These are phyloP conservation scores for Marmota flaviventris DNA, from an alignment of 2,113 vertebrate species.

Conservation along the genomic window DNA sequence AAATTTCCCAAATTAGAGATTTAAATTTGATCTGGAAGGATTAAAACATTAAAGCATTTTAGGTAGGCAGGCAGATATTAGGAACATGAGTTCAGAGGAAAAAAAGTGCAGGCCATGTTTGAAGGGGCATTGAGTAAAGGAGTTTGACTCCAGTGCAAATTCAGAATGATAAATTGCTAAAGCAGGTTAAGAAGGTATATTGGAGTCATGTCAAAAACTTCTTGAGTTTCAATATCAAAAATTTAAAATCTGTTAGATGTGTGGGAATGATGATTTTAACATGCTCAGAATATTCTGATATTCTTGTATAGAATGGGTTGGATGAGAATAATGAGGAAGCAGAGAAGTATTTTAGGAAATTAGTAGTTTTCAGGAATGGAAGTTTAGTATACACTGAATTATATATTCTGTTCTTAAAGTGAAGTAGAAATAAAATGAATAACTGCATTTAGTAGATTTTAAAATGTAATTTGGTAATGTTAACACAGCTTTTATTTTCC, in stretches of 20 bases:
- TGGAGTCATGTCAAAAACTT: background rate
- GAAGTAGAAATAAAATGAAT: background rate
- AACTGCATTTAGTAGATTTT: background rate
- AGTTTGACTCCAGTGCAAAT: background rate
- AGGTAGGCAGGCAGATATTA: background rate
- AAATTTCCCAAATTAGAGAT: background rate
- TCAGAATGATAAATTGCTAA: background rate
- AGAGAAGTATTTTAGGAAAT: background rate
- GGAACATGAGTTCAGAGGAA: background rate
- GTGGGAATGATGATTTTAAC: background rate
- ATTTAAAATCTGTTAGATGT: constrained; percentile 1
- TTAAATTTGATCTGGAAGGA: constrained; percentile 28
- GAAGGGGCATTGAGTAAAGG: background rate
- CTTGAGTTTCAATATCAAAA: background rate
- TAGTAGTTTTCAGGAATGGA: background rate
- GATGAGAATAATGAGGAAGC: constrained; percentile 5
- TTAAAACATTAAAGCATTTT: background rate
- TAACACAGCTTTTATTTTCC: background rate
- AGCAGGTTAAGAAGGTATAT: background rate
- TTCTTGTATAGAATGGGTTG: background rate
- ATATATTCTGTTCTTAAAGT: background rate
- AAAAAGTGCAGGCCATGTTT: background rate
- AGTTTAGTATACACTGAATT: background rate
- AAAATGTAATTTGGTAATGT: background rate
- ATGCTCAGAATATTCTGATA: background rate